A percentile compares a stretch with the other conserved stretches of the same genome.
Conservation (phyloP, 2,888 invertebrate genomes). For the Diogma glabrata region DNA sequence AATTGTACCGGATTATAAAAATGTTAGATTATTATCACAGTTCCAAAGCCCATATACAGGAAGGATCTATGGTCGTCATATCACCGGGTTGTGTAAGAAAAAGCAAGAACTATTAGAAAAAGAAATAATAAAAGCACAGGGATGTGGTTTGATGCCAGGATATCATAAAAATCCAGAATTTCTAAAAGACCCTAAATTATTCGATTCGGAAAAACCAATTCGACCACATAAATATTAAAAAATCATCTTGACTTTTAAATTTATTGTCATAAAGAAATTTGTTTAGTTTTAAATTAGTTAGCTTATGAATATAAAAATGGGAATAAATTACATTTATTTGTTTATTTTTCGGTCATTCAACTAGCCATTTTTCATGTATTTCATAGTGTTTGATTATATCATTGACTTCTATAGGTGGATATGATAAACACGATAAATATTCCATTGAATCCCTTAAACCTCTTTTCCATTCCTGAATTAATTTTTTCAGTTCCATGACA, state of each 20-base stretch:
- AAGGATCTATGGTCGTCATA: slow-evolving; percentile 78
- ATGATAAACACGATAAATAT: neutral
- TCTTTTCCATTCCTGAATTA: slow-evolving; percentile 1
- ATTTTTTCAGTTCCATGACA: neutral
- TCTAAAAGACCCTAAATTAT: slow-evolving; percentile 78
- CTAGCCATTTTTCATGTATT: too few species aligned
- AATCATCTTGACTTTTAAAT: too few species aligned
- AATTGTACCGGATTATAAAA: slow-evolving; percentile 82
- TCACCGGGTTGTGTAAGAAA: slow-evolving; percentile 80
- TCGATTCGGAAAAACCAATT: slow-evolving; percentile 75
- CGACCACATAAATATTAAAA: slow-evolving; percentile 64
- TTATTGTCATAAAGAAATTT: too few species aligned
- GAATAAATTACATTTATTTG: neutral
- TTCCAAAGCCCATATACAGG: slow-evolving; percentile 96
- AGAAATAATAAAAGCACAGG: slow-evolving; percentile 65
- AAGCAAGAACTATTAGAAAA: slow-evolving; percentile 65
- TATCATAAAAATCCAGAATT: slow-evolving; percentile 71
- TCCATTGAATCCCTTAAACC: slow-evolving; percentile 5
- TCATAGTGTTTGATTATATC: neutral
- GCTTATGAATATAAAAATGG: neutral
- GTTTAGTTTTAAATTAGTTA: neutral
- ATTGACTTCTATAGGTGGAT: neutral
- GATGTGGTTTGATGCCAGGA: slow-evolving; percentile 70
- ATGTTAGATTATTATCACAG: slow-evolving; percentile 80
- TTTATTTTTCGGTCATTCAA: neutral